phyloP scores from a whole-genome alignment of 2,888 invertebrate species.

The Pachycephus smyrnensis region DNA sequence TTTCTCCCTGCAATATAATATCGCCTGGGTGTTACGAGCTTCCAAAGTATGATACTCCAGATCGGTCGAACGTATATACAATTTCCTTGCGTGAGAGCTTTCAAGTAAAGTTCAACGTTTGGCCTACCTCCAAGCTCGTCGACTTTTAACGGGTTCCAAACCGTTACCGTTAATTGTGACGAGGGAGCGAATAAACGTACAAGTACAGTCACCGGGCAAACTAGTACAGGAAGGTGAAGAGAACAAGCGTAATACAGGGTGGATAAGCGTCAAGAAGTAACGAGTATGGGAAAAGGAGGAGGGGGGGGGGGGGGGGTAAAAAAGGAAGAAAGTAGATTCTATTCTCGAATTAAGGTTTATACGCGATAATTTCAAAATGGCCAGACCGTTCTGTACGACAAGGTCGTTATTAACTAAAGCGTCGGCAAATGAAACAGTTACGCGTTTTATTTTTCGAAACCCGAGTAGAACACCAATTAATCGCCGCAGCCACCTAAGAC shows the following conservation, averaged over 20 bases:
- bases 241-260: constrained; percentile 12
- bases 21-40: too few relatives aligned
- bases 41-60: too few relatives aligned
- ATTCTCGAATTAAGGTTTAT: constrained; percentile 56
- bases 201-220: too few relatives aligned
- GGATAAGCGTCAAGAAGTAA: constrained; percentile 14
- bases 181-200: constrained; percentile 6
- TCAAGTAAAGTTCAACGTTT: constrained; percentile 10
- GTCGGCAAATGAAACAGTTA: constrained; percentile 52
- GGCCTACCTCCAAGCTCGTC: constrained; percentile 21
- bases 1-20: too few relatives aligned
- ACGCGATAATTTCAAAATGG: constrained; percentile 43
- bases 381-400: constrained; percentile 3
- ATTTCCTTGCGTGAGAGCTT: too few relatives aligned
- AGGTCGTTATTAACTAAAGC: constrained; percentile 21
- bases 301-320: neutral
- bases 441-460: constrained; percentile 24
- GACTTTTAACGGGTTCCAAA: constrained; percentile 26
- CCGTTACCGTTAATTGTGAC: constrained; percentile 23
- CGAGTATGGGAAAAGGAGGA: too few relatives aligned
- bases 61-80: too few relatives aligned
- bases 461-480: neutral
- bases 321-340: constrained; percentile 38
- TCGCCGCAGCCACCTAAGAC: neutral
- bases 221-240: neutral